phyloP scores from a whole-genome alignment of 1,140 invertebrate genomes.

The Periplaneta americana region DNA sequence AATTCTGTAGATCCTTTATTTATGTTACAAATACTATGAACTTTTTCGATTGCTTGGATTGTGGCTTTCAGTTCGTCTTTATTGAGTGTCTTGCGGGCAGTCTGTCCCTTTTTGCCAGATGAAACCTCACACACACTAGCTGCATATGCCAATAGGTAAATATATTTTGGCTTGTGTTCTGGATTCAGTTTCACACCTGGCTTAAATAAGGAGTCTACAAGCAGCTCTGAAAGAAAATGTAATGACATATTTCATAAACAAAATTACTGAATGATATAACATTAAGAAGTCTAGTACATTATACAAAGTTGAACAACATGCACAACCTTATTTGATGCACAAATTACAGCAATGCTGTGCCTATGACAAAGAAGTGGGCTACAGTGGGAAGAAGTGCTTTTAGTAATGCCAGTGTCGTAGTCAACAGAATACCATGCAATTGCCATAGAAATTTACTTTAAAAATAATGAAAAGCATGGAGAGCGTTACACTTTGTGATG shows the following conservation, averaged over 20 bases:
- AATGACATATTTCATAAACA: too few species aligned
- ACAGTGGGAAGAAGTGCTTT: too few species aligned
- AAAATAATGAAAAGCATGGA: too few species aligned
- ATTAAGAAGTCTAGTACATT: background rate
- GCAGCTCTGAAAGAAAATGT: slow-evolving; percentile 57
- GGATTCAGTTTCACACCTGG: slow-evolving; percentile 89
- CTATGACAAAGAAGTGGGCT: too few species aligned
- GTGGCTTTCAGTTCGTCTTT: slow-evolving; percentile 90
- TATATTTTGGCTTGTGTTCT: slow-evolving; percentile 96
- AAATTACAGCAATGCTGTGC: background rate
- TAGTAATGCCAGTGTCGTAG: too few species aligned
- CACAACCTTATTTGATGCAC: background rate
- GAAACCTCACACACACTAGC: slow-evolving; percentile 84
- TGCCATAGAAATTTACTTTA: too few species aligned
- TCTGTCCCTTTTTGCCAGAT: slow-evolving; percentile 61
- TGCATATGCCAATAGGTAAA: slow-evolving; percentile 91
- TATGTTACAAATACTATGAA: slow-evolving; percentile 83
- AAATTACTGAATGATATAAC: background rate
- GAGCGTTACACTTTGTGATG: too few species aligned
- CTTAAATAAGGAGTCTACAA: slow-evolving; percentile 92
- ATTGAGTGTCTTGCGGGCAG: slow-evolving; percentile 52
- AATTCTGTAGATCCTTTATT: slow-evolving; percentile 91
- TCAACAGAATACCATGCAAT: too few species aligned
- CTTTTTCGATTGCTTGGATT: slow-evolving; percentile 88
- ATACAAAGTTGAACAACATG: background rate